phyloP scores from a whole-genome alignment of 92 coral and sea anemone genomes.

The Muricea muricata region DNA sequence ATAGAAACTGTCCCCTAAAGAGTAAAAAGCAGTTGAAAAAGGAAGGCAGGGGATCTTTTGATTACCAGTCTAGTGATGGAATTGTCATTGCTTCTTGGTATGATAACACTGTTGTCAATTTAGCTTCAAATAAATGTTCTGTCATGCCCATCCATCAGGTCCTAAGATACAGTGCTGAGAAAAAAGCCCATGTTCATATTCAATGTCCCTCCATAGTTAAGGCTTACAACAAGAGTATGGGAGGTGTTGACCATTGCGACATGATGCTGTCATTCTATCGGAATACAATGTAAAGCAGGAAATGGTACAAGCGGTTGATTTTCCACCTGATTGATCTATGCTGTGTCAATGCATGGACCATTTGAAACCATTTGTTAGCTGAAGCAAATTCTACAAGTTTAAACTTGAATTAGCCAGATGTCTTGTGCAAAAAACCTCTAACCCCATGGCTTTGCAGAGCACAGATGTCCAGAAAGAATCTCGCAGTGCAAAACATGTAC shows the following conservation, averaged over 20 bases:
- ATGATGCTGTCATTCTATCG: conserved; percentile 5
- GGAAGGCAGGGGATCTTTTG: neutral
- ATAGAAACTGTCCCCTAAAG: no score
- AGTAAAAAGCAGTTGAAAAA: neutral
- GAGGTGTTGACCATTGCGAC: no score
- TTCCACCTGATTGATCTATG: neutral
- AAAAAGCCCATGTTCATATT: conserved; percentile 2
- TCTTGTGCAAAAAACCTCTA: no score
- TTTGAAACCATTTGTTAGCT: neutral
- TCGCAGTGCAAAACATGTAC: no score
- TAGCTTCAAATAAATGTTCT: neutral
- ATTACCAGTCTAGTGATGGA: neutral
- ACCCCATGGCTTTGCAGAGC: no score
- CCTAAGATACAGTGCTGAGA: neutral
- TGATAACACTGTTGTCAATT: neutral
- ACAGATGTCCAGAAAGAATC: no score
- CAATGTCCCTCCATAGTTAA: neutral
- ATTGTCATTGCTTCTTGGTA: conserved; percentile 8
- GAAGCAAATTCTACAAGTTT: neutral
- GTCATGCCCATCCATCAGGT: neutral
- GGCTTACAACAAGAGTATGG: no score
- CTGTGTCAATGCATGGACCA: neutral
- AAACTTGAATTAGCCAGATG: no score
- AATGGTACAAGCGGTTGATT: no score
- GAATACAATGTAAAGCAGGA: conserved; percentile 8